Base-by-base conservation (phyloP, 1,140 invertebrate genomes). In the Nixonia krombeini region DNA sequence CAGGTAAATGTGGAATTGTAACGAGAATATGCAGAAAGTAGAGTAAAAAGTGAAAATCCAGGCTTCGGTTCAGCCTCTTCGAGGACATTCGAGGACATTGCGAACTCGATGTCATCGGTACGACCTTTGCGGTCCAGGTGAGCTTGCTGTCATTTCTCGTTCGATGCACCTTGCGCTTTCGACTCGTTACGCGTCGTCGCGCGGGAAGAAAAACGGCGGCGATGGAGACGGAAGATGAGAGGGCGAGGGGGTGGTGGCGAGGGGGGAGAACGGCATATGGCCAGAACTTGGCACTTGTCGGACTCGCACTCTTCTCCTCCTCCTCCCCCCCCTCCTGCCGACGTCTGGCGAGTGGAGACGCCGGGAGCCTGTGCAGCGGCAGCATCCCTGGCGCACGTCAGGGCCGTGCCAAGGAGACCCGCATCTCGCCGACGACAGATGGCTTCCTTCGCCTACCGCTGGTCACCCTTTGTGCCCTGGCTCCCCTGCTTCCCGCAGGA, bases 391-490 rank as follows among this genome's bases (percentile, higher is more conserved):
- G 37, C 31, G 40, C 45, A 51, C 72, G 44, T 74, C 73, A 51
- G 56, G 41, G 4, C 38, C 21, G 21, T 33, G 17, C 16, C 53
- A 56, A 70, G 50, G 70, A 70, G 62, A 67, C 61, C 50, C 61
- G 17, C 57, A 40, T 38, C 2, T 7, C 35, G 15, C 2, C 56
- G 53, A 46, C 57, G 56, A 61, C 70, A 76, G 73, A 76, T 76
- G 74, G 74, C 71, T 71, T n/a, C n/a, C n/a, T n/a, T n/a, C n/a
- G n/a, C n/a, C 55, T 70, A 67, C 58, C 2, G 21, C 9, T 33
- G 6, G 37, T n/a, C 18, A 26, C 18, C 74, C 73, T 73, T 75
- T 73, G 71, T 71, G 66, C 67, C 65, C 58, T 62, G 45, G 37
- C 13, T 29, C 10, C 42, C 42, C 13, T 26, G n/a, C n/a, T n/a